A percentile compares a stretch with the other conserved stretches of the same genome.
Conservation (phyloP, 2,797 vertebrate species). For the Micrastur ruficollis region DNA sequence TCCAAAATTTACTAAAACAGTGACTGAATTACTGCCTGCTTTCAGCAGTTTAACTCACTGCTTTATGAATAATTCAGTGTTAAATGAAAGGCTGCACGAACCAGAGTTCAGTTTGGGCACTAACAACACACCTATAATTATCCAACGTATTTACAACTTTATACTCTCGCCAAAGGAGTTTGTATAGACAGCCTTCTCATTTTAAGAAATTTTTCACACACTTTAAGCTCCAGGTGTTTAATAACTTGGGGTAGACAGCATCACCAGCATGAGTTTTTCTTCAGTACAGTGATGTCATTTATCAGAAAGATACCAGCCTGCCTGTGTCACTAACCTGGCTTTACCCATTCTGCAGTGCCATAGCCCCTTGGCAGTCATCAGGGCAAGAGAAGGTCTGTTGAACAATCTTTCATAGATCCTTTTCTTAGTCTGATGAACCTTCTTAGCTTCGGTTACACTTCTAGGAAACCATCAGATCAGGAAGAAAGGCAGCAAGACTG, state of each 20-base stretch:
- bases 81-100: background rate
- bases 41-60: background rate
- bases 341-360: background rate
- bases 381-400: background rate
- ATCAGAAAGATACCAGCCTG: background rate
- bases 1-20: background rate
- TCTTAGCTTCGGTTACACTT: background rate
- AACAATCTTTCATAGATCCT: background rate
- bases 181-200: background rate
- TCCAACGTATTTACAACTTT: background rate
- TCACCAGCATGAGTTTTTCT: background rate
- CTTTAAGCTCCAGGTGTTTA: background rate
- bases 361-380: background rate
- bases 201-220: background rate
- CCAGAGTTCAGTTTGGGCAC: background rate
- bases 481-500: background rate
- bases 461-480: background rate
- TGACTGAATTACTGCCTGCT: background rate
- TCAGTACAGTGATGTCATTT: background rate
- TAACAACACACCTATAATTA: background rate
- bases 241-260: background rate
- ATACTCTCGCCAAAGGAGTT: background rate
- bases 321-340: background rate
- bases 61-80: conserved; percentile 15
- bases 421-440: background rate